These are phyloP conservation scores for Venusia cambrica DNA, from an alignment of 2,888 invertebrate species.

Conservation along the genomic window DNA sequence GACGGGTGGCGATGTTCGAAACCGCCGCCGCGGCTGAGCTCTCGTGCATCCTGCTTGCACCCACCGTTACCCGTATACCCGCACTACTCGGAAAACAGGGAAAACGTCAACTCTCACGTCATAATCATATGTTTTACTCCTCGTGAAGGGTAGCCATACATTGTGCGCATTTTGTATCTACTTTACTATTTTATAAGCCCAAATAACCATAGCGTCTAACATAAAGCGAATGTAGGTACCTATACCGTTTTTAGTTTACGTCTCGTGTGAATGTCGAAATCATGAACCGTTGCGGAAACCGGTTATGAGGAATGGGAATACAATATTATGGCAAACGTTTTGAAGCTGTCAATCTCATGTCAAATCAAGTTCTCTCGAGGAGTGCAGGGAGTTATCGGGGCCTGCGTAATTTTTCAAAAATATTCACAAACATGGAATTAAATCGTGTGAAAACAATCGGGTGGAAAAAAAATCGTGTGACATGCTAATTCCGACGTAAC, in stretches of 20 bases:
- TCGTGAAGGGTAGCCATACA: conserved; percentile 18
- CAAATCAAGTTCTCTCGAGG: conserved; percentile 22
- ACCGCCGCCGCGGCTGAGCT: conserved; percentile 58
- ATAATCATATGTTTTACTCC: conserved; percentile 57
- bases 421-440: conserved; percentile 10
- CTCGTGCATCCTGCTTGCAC: conserved; percentile 62
- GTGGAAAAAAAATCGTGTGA: conserved; percentile 29
- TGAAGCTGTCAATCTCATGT: conserved; percentile 27
- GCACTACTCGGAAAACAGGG: conserved; percentile 64
- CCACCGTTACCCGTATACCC: conserved; percentile 51
- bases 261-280: conserved; percentile 15
- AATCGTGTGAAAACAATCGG: background rate
- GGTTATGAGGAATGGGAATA: conserved; percentile 38
- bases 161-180: conserved; percentile 14
- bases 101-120: conserved; percentile 73
- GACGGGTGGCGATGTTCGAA: conserved; percentile 80
- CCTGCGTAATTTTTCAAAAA: conserved; percentile 16
- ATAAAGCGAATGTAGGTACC: no score
- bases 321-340: conserved; percentile 28
- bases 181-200: background rate
- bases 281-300: conserved; percentile 28
- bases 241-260: background rate
- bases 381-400: conserved; percentile 16
- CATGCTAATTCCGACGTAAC: conserved; percentile 42
- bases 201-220: no score